Evolutionary conservation across 2,113 vertebrate species (phyloP), one percentile per base, ranked within the genome.

Genomic region (Prunella himalayana): DNA sequence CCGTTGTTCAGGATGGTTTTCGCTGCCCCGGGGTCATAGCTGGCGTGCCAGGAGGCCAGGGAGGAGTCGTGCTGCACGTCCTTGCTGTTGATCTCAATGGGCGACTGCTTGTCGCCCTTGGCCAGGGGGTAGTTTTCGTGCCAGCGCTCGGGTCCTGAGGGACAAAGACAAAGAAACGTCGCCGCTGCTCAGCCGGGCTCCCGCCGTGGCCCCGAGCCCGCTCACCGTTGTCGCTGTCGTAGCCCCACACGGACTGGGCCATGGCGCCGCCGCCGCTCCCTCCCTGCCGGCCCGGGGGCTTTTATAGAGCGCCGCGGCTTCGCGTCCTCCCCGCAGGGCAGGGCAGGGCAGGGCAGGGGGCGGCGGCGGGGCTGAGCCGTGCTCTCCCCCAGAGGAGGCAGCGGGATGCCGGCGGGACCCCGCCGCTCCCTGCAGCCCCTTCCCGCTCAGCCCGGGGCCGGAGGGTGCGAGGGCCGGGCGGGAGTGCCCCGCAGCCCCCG

Each of bases 1-100:
- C 99, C 99, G 5, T 98, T 99, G 98, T 99, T 99, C 91, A 98
- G 94, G 87, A 99, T 99, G 57, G 98, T 98, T 42, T 98, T 98
- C 13, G 98, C 98, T 41, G 98, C 99, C 59, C 98, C 98, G 0
- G 99, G 98, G 79, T 99, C 99, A 13, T 99, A 99, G 81, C 98
- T 97, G 64, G 98, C 93, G 1, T 63, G 83, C 97, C 99, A 99
- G 3, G 98, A 27, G 92, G 75, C 70, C 60, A 99, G 98, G n/a
- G 80, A 94, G 2, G 45, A 33, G 94, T 99, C 99, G 24, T 98
- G 95, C 6, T 11, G 79, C 65, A 98, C 98, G 2, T 98, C 96
- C 8, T 96, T 98, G 44, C 98, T 98, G 37, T 98, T 96, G 94
- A 99, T 98, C 96, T 99, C 98, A 42, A 99, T 98, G 96, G 99